Percentiles rank a stretch among this genome's conserved stretches.
These are phyloP conservation scores for Platerodrilus igneus DNA, from an alignment of 2,888 invertebrate genomes.

Conservation along the genomic window DNA sequence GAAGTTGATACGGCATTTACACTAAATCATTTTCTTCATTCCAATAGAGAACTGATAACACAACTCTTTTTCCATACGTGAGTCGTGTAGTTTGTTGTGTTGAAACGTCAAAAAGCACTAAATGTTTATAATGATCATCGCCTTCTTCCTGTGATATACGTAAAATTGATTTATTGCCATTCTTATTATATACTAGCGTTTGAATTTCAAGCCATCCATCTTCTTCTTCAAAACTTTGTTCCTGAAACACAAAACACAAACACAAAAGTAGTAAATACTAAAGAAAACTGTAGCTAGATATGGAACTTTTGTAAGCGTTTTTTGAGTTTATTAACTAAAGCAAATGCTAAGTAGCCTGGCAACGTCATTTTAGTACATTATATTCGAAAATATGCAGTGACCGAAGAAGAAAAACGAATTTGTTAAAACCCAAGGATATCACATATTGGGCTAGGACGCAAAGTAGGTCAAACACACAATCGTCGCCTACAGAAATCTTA, in stretches of 20 bases:
- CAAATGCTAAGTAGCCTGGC: too few species aligned
- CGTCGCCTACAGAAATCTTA: too few species aligned
- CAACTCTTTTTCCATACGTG: constrained; percentile 57
- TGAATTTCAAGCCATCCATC: constrained; percentile 67
- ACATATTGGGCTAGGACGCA: too few species aligned
- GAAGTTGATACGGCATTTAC: constrained; percentile 41
- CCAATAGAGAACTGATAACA: constrained; percentile 59
- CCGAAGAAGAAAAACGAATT: too few species aligned
- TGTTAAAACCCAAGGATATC: too few species aligned
- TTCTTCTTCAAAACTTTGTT: constrained; percentile 6
- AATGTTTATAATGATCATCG: constrained; percentile 38
- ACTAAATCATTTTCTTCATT: constrained; percentile 55
- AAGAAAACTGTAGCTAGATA: too few species aligned
- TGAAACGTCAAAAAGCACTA: constrained; percentile 32
- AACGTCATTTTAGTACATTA: too few species aligned
- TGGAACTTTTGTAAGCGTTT: too few species aligned
- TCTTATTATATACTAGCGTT: constrained; percentile 53
- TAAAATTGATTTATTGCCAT: constrained; percentile 39
- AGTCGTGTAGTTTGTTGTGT: constrained; percentile 45
- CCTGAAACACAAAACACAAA: constrained; percentile 9
- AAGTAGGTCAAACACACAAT: too few species aligned
- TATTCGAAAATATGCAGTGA: too few species aligned
- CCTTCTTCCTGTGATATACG: constrained; percentile 35
- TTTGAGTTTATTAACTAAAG: too few species aligned
- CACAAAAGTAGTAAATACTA: too few species aligned